Conservation (phyloP, 1,140 invertebrate genomes). For the Catajapyx aquilonaris region DNA sequence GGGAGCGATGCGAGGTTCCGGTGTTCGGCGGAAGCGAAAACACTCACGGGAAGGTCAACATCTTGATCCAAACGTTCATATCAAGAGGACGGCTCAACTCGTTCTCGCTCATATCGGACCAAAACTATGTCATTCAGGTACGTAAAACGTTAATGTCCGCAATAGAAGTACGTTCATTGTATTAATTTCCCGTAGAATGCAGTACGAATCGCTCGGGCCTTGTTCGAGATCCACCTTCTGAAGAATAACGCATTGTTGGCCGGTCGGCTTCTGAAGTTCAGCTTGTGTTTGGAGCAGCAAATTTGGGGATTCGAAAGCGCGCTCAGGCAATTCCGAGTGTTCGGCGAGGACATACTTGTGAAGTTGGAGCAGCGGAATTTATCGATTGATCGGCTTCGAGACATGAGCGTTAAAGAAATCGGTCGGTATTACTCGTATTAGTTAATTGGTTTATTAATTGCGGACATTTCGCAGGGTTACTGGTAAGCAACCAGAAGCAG, state of each 20-base stretch:
- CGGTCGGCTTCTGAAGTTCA: conserved; percentile 50
- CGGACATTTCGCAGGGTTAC: conserved; percentile 35
- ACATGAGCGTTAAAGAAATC: conserved; percentile 72
- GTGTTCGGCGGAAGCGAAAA: conserved; percentile 68
- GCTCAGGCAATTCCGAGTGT: conserved; percentile 59
- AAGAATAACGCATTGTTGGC: conserved; percentile 79
- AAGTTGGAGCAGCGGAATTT: conserved; percentile 61
- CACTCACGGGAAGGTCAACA: conserved; percentile 89
- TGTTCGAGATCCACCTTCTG: conserved; percentile 84
- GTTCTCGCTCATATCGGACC: conserved; percentile 82
- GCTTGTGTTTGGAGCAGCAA: conserved; percentile 76
- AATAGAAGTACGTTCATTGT: no score
- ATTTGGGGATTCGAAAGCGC: conserved; percentile 76
- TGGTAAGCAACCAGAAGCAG: conserved; percentile 54
- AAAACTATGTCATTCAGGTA: conserved; percentile 79
- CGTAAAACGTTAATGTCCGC: no score
- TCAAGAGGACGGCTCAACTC: conserved; percentile 54
- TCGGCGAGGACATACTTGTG: conserved; percentile 53
- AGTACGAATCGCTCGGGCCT: conserved; percentile 63
- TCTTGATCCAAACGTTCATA: conserved; percentile 80
- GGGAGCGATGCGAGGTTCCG: conserved; percentile 48
- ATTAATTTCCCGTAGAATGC: no score
- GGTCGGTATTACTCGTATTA: no score
- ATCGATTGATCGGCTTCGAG: conserved; percentile 49
- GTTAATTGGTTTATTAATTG: no score